phyloP scores from a whole-genome alignment of 2,113 vertebrate species.

The Heptranchias perlo region DNA sequence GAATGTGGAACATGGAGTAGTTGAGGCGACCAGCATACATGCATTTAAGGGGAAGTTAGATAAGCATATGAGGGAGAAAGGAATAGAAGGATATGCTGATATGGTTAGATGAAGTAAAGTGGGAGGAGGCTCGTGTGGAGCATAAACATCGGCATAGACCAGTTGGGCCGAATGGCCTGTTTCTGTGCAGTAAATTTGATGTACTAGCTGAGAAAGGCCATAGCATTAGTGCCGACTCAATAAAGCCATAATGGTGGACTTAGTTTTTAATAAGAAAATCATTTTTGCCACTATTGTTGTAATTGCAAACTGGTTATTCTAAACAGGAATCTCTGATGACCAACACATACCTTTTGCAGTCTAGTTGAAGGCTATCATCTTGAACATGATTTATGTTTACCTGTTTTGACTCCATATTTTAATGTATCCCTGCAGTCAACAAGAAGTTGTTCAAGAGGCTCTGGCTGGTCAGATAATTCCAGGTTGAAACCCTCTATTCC shows the following conservation, averaged over 20 bases:
- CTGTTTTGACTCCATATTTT: conserved; percentile 63
- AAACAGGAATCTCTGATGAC: background rate
- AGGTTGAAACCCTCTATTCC: conserved; percentile 58
- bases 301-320: background rate
- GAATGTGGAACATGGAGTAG: background rate
- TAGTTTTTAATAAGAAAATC: background rate
- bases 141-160: background rate
- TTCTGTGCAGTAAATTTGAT: background rate
- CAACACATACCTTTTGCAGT: background rate
- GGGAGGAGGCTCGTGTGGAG: background rate
- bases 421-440: conserved; percentile 57
- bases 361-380: background rate
- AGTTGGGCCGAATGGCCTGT: background rate
- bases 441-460: conserved; percentile 57
- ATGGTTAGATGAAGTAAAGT: background rate
- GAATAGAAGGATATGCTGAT: background rate
- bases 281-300: background rate
- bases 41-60: background rate
- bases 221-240: no score
- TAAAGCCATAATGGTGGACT: no score
- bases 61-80: background rate
- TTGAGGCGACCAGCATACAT: background rate
- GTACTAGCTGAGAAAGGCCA: background rate
- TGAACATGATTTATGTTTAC: conserved; percentile 38
- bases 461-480: conserved; percentile 51